phyloP scores from a whole-genome alignment of 35 echinoderm and acorn worm species.

The Ophioderma brevispina region DNA sequence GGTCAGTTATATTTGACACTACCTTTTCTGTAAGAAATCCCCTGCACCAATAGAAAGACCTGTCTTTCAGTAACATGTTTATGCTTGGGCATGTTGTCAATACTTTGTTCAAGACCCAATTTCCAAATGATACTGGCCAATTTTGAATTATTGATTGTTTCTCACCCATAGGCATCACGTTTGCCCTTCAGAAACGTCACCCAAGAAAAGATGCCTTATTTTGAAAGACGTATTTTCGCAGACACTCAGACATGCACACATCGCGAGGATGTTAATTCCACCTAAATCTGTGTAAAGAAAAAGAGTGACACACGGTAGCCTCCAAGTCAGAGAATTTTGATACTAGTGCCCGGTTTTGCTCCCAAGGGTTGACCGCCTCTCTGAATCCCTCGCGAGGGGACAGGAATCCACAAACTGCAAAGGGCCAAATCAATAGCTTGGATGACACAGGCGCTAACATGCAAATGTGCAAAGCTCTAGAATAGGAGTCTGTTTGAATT shows the following conservation, averaged over 20 bases:
- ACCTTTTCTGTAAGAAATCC: too few relatives aligned
- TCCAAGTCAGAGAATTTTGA: background rate
- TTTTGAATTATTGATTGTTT: conserved; percentile 11
- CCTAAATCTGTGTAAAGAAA: background rate
- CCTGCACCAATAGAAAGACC: too few relatives aligned
- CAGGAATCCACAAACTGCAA: background rate
- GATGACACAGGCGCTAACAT: background rate
- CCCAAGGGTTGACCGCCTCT: background rate
- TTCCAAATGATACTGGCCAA: background rate
- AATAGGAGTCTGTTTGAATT: background rate
- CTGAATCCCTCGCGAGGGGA: background rate
- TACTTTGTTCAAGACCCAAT: background rate
- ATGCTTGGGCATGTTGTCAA: background rate
- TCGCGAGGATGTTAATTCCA: background rate
- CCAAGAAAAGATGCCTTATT: background rate
- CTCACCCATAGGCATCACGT: background rate
- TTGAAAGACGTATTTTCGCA: background rate
- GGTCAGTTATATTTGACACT: too few relatives aligned
- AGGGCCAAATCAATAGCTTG: background rate
- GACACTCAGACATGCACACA: background rate
- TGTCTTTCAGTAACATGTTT: too few relatives aligned
- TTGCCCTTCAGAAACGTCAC: background rate
- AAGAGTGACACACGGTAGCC: background rate
- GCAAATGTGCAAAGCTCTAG: background rate
- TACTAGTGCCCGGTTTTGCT: background rate